Conservation (phyloP, 2,797 vertebrate species). For the Sebastes iracundus region DNA sequence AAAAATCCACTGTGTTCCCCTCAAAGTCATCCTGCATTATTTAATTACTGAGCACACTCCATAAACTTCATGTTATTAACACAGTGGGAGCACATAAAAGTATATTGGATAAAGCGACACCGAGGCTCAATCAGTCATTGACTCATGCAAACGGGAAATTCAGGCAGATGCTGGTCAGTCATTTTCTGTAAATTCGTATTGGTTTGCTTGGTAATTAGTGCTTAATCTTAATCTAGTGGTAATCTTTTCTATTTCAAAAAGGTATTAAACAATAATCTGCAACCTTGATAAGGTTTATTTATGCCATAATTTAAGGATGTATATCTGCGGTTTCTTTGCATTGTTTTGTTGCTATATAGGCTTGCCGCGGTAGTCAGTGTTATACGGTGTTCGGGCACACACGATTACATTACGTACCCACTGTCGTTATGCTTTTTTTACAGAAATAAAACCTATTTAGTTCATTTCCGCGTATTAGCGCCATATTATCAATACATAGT, state of each 20-base stretch:
- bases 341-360: not conserved
- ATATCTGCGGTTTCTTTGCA: not conserved
- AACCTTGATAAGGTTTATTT: not conserved
- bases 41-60: conserved; percentile 75
- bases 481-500: too few species aligned
- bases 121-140: conserved; percentile 45
- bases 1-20: conserved; percentile 32
- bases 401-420: too few species aligned
- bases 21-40: conserved; percentile 75
- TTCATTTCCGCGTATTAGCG: too few species aligned
- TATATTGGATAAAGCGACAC: conserved; percentile 71
- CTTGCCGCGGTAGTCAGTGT: accelerated
- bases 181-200: not conserved
- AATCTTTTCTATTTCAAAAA: not conserved
- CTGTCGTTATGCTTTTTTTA: too few species aligned
- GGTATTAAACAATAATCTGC: not conserved
- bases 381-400: too few species aligned
- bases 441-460: too few species aligned
- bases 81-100: conserved; percentile 72
- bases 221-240: too few species aligned
- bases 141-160: conserved; percentile 22
- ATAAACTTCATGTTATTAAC: conserved; percentile 77
- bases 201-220: conserved; percentile 8
- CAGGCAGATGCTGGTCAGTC: not conserved
- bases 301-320: not conserved